Conservation (phyloP, 2,888 invertebrate species). For the Noctuana brunneofusca region DNA sequence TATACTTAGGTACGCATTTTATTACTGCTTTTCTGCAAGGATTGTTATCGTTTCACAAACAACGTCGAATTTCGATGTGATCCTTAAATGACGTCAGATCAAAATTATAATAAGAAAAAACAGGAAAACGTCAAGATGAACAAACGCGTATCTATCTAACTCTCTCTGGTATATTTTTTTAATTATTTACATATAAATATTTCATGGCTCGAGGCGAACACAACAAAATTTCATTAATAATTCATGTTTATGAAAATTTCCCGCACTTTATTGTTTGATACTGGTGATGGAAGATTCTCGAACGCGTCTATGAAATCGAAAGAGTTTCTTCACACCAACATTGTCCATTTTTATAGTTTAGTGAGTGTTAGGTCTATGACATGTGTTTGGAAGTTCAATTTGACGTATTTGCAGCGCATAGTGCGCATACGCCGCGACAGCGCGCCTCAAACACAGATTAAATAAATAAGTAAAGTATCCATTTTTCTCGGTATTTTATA, state of each 20-base stretch:
- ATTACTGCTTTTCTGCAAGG: not conserved
- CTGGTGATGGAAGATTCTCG: constrained; percentile 5
- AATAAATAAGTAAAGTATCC: no score
- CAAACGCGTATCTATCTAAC: constrained; percentile 27
- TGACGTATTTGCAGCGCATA: no score
- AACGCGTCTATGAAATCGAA: not conserved
- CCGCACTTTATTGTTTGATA: constrained; percentile 18
- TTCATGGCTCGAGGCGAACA: constrained; percentile 38
- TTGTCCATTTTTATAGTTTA: no score
- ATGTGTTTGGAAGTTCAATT: no score
- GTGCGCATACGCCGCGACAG: no score
- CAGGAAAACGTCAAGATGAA: constrained; percentile 37
- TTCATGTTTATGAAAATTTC: constrained; percentile 39
- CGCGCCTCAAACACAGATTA: no score
- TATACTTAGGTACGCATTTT: not conserved
- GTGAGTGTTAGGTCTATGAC: no score
- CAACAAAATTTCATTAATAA: constrained; percentile 45
- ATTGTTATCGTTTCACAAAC: not conserved
- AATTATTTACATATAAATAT: constrained; percentile 47
- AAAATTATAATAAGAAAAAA: constrained; percentile 9
- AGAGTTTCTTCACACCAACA: no score
- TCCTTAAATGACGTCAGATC: constrained; percentile 1
- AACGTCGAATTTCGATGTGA: not conserved
- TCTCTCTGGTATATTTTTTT: constrained; percentile 26
- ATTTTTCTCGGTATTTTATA: no score